Evolutionary conservation across 2,797 vertebrate genomes (phyloP).

Genomic region (Molossus alvarezi): DNA sequence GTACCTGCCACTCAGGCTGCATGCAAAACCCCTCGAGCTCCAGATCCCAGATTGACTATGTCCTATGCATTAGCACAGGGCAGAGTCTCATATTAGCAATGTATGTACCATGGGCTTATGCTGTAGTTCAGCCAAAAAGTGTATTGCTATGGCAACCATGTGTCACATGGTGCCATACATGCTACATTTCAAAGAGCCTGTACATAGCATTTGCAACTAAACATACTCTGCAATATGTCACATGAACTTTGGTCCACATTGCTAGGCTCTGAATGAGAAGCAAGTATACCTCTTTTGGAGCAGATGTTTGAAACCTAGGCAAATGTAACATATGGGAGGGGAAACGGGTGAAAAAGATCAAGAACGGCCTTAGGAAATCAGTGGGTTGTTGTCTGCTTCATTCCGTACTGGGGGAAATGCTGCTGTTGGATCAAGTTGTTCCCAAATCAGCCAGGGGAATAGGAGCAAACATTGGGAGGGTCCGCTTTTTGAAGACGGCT

Average conservation of each 20-base stretch:
- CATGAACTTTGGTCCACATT: slow-evolving; percentile 87
- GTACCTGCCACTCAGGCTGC: slow-evolving; percentile 75
- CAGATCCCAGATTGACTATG: slow-evolving; percentile 73
- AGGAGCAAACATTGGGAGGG: not conserved
- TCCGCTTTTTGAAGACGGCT: not conserved
- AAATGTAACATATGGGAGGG: slow-evolving; percentile 73
- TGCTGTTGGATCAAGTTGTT: slow-evolving; percentile 34
- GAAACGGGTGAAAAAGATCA: slow-evolving; percentile 59
- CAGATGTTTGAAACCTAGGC: slow-evolving; percentile 84
- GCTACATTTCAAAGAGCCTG: slow-evolving; percentile 84
- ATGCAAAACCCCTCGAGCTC: slow-evolving; percentile 68
- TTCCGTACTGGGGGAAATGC: slow-evolving; percentile 40
- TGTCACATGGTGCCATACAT: slow-evolving; percentile 87
- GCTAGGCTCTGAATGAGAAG: slow-evolving; percentile 75
- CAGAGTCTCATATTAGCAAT: slow-evolving; percentile 86
- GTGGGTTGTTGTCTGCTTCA: slow-evolving; percentile 36
- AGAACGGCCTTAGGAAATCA: slow-evolving; percentile 59
- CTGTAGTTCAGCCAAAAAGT: slow-evolving; percentile 87
- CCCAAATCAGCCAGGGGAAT: not conserved
- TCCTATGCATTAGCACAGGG: slow-evolving; percentile 79
- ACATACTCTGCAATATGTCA: slow-evolving; percentile 83
- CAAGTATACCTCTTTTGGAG: slow-evolving; percentile 79
- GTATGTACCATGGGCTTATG: slow-evolving; percentile 88
- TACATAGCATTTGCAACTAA: slow-evolving; percentile 79
- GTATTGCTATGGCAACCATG: slow-evolving; percentile 89